Evolutionary conservation across 2,113 vertebrate species (phyloP).

Genomic region (Spermophilus dauricus): DNA sequence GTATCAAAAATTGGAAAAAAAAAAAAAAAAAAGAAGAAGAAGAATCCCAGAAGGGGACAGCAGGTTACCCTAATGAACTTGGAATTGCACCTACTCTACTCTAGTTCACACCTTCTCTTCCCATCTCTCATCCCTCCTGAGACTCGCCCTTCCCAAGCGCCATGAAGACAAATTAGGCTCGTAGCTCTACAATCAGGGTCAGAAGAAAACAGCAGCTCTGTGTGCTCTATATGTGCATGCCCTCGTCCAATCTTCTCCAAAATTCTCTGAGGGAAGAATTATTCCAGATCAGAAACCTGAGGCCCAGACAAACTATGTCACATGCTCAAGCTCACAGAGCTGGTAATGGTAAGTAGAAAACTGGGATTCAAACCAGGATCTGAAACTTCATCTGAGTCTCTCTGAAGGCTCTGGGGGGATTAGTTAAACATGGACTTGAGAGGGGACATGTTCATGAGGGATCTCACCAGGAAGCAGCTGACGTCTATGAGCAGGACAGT

Average conservation of each 20-base stretch:
- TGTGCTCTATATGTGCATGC: rapidly evolving
- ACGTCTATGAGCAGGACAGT: constrained; percentile 95
- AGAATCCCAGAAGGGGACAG: background rate
- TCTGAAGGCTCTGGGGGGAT: background rate
- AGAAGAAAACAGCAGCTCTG: background rate
- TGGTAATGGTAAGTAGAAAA: background rate
- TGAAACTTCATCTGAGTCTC: background rate
- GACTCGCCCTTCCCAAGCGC: background rate
- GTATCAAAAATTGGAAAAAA: too few species aligned
- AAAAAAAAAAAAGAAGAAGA: too few species aligned
- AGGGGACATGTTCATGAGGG: rapidly evolving
- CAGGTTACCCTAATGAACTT: background rate
- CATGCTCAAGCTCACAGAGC: background rate
- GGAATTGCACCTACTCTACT: background rate
- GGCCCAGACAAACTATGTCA: background rate
- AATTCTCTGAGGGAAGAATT: background rate
- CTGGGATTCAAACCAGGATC: too few species aligned
- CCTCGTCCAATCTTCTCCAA: background rate
- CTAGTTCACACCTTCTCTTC: background rate
- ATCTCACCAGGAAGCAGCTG: constrained; percentile 92
- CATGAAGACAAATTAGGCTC: background rate
- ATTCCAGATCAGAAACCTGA: background rate
- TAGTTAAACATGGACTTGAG: background rate
- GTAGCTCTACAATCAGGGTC: too few species aligned
- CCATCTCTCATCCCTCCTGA: too few species aligned